phyloP scores from a whole-genome alignment of 1,140 invertebrate species.

The Anoplophora glabripennis region DNA sequence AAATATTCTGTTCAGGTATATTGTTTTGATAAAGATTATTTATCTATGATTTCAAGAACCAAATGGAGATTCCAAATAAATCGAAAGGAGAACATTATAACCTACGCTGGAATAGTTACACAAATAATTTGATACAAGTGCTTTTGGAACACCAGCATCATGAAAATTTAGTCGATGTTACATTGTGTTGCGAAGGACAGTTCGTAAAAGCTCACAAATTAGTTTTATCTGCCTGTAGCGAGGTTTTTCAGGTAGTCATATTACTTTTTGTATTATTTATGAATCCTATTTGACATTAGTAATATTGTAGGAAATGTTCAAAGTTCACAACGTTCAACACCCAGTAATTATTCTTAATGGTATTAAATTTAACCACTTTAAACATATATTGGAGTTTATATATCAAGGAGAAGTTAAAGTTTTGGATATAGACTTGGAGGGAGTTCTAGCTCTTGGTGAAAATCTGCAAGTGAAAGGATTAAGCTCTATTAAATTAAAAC shows the following conservation, averaged over 20 bases:
- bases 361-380: slow-evolving; percentile 51
- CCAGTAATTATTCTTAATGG: slow-evolving; percentile 56
- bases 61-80: too few relatives aligned
- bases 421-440: slow-evolving; percentile 47
- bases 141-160: slow-evolving; percentile 54
- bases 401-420: slow-evolving; percentile 59
- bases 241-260: slow-evolving; percentile 54
- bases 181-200: slow-evolving; percentile 56
- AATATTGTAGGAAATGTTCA: slow-evolving; percentile 49
- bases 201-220: slow-evolving; percentile 59
- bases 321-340: slow-evolving; percentile 48
- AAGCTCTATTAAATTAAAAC: slow-evolving; percentile 24
- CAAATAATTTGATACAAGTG: slow-evolving; percentile 56
- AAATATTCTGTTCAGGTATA: too few relatives aligned
- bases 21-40: too few relatives aligned
- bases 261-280: slow-evolving; percentile 8
- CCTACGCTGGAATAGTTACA: slow-evolving; percentile 57
- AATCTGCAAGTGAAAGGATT: slow-evolving; percentile 53
- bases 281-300: background rate
- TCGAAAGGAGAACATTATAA: slow-evolving; percentile 51
- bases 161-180: slow-evolving; percentile 59
- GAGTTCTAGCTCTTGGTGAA: slow-evolving; percentile 49
- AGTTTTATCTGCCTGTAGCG: slow-evolving; percentile 59
- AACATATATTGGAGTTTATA: slow-evolving; percentile 56
- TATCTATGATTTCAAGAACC: too few relatives aligned